Base-by-base conservation (phyloP, 2,113 vertebrate genomes). In the Irena cyanogastra region DNA sequence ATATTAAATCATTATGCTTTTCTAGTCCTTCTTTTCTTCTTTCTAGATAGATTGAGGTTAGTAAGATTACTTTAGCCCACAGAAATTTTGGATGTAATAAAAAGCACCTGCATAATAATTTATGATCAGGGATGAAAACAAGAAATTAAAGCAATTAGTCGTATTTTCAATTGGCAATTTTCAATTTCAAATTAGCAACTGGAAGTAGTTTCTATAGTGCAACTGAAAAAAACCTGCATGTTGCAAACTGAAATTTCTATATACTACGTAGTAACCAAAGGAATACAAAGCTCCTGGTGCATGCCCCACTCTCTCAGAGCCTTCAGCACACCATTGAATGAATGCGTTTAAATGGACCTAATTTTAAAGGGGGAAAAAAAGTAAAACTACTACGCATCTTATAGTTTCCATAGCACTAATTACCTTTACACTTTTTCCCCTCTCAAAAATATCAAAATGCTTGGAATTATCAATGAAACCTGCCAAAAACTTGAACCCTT, bases 301-400 rank as follows among this genome's bases (percentile, higher is more conserved):
- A 82, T 19, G 21, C 7, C 27, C 42, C 4, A 0, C 50, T 86
- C 42, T 83, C 28, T 77, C 75, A 85, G 30, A 81, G 8, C 23
- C 42, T 86, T 76, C 53, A 77, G 60, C 65, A 54, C 42, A 44
- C 3, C 64, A 52, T 16, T 69, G 33, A 77, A 42, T 3, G 3
- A 74, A 88, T 9, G 4, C 24, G 47, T 72, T 83, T 63, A 74
- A 87, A 89, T 50, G 1, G 8, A 54, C 8, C 15, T 66, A 39
- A 88, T 66, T 93, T 76, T 77, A 69, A 79, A 63, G 15, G 37
- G 8, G 42, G 19, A 47, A 52, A 7, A 35, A 9, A 30, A 21
- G 10, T 9, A 31, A 68, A 69, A 49, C 18, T 52, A 49, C 16
- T 23, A 19, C 0, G 0, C 19, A 41, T 66, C n/a, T 82, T 59